phyloP scores from a whole-genome alignment of 2,797 vertebrate genomes.

The Clamator glandarius region DNA sequence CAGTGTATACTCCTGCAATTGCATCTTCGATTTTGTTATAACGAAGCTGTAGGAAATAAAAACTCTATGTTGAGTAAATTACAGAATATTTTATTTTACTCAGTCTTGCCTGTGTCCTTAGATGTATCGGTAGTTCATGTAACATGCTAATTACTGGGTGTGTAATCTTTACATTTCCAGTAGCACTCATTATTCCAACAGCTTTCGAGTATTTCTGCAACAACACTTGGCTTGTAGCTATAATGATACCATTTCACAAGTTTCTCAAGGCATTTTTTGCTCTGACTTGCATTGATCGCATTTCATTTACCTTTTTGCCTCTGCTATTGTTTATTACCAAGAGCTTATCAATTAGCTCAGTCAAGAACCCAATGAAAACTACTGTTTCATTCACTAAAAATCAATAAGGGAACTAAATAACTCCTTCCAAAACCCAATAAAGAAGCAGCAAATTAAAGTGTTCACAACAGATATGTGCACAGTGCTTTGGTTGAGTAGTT shows the following conservation, averaged over 20 bases:
- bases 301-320: conserved; percentile 42
- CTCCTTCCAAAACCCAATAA: conserved; percentile 20
- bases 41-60: conserved; percentile 21
- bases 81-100: conserved; percentile 27
- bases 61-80: conserved; percentile 13
- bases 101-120: neutral
- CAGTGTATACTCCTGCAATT: neutral
- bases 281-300: conserved; percentile 27
- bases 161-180: conserved; percentile 40
- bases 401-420: conserved; percentile 51
- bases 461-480: neutral
- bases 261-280: neutral
- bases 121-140: conserved; percentile 36
- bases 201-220: neutral
- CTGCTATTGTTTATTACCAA: conserved; percentile 50
- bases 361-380: conserved; percentile 36
- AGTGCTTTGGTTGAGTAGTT: neutral
- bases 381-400: conserved; percentile 45
- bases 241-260: neutral
- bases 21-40: neutral
- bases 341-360: conserved; percentile 60
- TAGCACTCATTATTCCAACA: conserved; percentile 31
- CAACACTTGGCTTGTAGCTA: neutral
- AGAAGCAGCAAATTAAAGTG: conserved; percentile 50
- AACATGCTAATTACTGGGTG: conserved; percentile 58